Evolutionary conservation across 2,888 invertebrate genomes (phyloP).

Genomic region (Amiota communis): DNA sequence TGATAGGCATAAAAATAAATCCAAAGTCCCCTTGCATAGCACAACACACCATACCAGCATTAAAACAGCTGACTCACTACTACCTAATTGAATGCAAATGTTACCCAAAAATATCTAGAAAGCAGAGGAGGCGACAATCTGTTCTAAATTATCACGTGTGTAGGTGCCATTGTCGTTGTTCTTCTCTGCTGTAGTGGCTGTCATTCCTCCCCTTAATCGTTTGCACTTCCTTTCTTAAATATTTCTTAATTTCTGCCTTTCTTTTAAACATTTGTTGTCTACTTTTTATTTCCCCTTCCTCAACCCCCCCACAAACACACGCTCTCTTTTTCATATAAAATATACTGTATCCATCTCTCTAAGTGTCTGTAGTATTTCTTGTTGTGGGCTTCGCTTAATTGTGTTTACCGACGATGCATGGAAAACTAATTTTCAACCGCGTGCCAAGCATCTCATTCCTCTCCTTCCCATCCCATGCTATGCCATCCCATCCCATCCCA

Average conservation of each 20-base stretch:
- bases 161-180: slow-evolving; percentile 55
- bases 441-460: slow-evolving; percentile 26
- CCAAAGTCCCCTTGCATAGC: too few species aligned
- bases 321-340: too few species aligned
- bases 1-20: too few species aligned
- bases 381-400: slow-evolving; percentile 64
- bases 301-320: slow-evolving; percentile 1
- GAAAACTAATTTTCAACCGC: slow-evolving; percentile 71
- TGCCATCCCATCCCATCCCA: neutral
- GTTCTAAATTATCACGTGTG: slow-evolving; percentile 68
- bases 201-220: neutral
- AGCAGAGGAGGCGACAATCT: slow-evolving; percentile 62
- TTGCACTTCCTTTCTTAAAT: neutral
- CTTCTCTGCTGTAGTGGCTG: neutral
- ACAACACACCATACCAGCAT: neutral
- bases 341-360: too few species aligned
- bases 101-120: slow-evolving; percentile 25
- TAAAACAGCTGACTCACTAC: slow-evolving; percentile 53
- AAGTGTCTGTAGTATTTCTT: too few species aligned
- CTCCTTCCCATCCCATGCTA: slow-evolving; percentile 8
- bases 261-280: too few species aligned
- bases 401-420: slow-evolving; percentile 70
- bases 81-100: slow-evolving; percentile 71
- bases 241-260: too few species aligned
- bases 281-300: neutral